Percentiles rank a stretch among this genome's conserved stretches.
These are phyloP conservation scores for Melanaphis sacchari DNA, from an alignment of 1,140 invertebrate species.

Conservation along the genomic window DNA sequence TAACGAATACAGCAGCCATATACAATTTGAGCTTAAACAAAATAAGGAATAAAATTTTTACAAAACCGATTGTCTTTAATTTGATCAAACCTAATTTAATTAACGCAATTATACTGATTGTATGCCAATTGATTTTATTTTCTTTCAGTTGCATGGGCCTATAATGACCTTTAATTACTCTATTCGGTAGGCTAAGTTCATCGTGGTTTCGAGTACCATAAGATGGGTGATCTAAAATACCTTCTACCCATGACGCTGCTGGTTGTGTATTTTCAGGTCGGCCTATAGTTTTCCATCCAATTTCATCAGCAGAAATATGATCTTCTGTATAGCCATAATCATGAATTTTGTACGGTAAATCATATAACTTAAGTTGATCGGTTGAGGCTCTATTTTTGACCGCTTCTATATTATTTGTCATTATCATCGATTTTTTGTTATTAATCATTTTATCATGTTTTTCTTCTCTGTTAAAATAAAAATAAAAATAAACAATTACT, in stretches of 20 bases:
- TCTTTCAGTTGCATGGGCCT: neutral
- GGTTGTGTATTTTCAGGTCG: neutral
- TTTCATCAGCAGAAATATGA: neutral
- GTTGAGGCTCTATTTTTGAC: neutral
- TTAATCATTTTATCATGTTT: neutral
- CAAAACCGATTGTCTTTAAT: constrained; percentile 45
- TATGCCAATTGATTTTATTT: constrained; percentile 40
- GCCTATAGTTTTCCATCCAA: neutral
- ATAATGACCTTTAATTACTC: neutral
- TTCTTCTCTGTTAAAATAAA: neutral
- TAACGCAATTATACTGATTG: constrained; percentile 40
- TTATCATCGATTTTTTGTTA: neutral
- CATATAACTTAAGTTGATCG: neutral
- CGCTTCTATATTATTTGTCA: neutral
- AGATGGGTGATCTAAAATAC: neutral
- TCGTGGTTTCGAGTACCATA: neutral
- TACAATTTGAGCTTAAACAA: constrained; percentile 54
- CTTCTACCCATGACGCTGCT: neutral
- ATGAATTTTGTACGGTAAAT: neutral
- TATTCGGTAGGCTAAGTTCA: neutral
- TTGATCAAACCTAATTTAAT: constrained; percentile 56
- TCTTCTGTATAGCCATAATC: neutral
- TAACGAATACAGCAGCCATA: neutral
- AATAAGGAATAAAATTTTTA: constrained; percentile 49
- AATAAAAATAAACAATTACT: neutral